Evolutionary conservation across 2,113 vertebrate species (phyloP).

Genomic region (Cavia porcellus): DNA sequence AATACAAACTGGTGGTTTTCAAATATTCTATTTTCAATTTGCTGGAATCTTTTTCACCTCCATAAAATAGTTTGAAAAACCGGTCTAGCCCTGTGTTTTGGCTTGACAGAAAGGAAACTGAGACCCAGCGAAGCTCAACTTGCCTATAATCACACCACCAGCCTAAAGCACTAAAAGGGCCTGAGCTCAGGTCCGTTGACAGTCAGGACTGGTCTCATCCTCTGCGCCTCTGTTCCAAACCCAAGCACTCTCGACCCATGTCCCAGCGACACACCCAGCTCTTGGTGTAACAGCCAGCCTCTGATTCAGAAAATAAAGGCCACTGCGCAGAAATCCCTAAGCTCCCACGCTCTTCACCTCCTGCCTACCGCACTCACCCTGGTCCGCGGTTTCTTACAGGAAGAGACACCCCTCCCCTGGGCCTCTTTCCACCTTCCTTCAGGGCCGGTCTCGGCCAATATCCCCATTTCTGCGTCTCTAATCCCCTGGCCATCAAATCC

Average conservation of each 20-base stretch:
- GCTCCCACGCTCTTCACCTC: background rate
- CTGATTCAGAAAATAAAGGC: constrained; percentile 12
- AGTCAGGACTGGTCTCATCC: background rate
- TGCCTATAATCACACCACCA: background rate
- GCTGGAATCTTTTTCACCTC: background rate
- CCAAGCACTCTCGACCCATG: background rate
- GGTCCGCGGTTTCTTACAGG: background rate
- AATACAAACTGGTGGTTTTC: constrained; percentile 57
- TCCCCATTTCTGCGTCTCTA: constrained; percentile 16
- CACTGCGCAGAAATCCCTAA: background rate
- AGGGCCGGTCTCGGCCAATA: background rate
- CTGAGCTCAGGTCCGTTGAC: background rate
- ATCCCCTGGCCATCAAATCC: background rate
- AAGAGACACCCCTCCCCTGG: background rate
- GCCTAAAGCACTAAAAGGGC: background rate
- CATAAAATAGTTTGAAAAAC: constrained; percentile 56
- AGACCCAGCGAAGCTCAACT: background rate
- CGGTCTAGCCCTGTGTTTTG: background rate
- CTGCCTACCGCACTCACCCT: background rate
- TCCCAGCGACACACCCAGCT: background rate
- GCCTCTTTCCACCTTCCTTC: background rate
- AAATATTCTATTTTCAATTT: constrained; percentile 58
- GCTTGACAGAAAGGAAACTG: constrained; percentile 49
- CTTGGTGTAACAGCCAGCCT: background rate
- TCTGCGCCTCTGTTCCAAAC: background rate